Evolutionary conservation across 35 echinoderm and acorn worm species (phyloP), one percentile per base, ranked within the genome.

Genomic region (Diadema setosum): DNA sequence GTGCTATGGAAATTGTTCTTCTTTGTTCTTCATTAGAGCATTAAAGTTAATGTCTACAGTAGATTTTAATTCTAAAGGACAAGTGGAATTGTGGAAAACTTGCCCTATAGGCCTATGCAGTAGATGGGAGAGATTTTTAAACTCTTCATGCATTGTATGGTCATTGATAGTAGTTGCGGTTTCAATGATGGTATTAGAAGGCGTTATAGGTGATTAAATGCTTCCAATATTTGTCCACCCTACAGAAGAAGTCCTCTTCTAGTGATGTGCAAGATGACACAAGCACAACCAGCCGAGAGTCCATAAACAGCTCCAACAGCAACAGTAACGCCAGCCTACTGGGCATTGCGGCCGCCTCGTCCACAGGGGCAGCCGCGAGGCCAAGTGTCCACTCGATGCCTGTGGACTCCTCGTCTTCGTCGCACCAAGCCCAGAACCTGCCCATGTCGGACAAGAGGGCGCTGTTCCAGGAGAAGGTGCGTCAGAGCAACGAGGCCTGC

Each of bases 401-500:
- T 69, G 17, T 50, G 87, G 49, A 45, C 41, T 32, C 65, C 82
- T 81, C 91, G 23, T 78, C 31, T 16, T 30, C 64, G 20, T 37
- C 73, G 42, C 48, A 2, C 2, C 39, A 26, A n/a, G 30, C 81
- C 17, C 63, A 70, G 23, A 6, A 56, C 58, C 69, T 92, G 42
- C 85, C 67, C 7, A 85, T 90, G 46, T 88, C 93, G n/a, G 93
- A 95, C 46, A 99, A 99, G 52, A 56, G 92, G 24, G 75, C 80
- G 6, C 86, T 94, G 46, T 99, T 99, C 48, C 92, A 94, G 81
- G 96, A 99, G 82, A 99, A 99, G 80, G 96, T 99, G 45, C 80
- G 86, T 25, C 92, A 82, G 34, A 99, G 96, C 65, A 99, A 99
- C 52, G 93, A 99, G 39, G 96, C 96, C 7, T 99, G 96, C 63